A percentile compares a stretch with the other conserved stretches of the same genome.
Conservation (phyloP, 2,797 vertebrate species). For the Hemibagrus guttatus region DNA sequence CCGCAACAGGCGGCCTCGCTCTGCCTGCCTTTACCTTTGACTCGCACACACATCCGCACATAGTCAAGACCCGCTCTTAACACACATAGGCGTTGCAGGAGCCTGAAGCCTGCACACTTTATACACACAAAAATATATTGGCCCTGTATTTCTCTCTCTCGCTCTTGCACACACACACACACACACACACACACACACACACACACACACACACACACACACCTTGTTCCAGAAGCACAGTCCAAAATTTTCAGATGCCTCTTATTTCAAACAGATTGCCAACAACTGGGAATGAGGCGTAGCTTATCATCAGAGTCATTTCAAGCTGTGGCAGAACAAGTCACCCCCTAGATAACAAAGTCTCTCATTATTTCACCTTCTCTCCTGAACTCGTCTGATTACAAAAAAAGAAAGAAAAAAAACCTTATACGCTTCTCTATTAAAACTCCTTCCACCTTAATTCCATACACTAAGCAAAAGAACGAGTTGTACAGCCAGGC, state of each 20-base stretch:
- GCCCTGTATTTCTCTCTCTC: background rate
- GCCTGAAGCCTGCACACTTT: conserved; percentile 32
- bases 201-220: conserved; percentile 5
- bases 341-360: conserved; percentile 34
- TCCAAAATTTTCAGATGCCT: conserved; percentile 28
- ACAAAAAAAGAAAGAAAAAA: conserved; percentile 17
- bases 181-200: background rate
- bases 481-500: conserved; percentile 37
- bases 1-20: conserved; percentile 55
- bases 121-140: conserved; percentile 33
- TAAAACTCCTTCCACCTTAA: conserved; percentile 55
- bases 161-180: background rate
- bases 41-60: conserved; percentile 47
- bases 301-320: conserved; percentile 34
- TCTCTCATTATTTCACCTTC: conserved; percentile 31
- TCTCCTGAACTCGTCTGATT: background rate
- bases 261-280: conserved; percentile 25
- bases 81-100: conserved; percentile 17
- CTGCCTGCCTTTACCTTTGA: conserved; percentile 51
- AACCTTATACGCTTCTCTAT: conserved; percentile 39
- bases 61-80: conserved; percentile 52
- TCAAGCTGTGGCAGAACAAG: conserved; percentile 36
- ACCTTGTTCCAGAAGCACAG: conserved; percentile 22
- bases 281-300: conserved; percentile 24
- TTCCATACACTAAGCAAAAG: conserved; percentile 36